Evolutionary conservation across 2,113 vertebrate species (phyloP).

Genomic region (Dermatemys mawii): DNA sequence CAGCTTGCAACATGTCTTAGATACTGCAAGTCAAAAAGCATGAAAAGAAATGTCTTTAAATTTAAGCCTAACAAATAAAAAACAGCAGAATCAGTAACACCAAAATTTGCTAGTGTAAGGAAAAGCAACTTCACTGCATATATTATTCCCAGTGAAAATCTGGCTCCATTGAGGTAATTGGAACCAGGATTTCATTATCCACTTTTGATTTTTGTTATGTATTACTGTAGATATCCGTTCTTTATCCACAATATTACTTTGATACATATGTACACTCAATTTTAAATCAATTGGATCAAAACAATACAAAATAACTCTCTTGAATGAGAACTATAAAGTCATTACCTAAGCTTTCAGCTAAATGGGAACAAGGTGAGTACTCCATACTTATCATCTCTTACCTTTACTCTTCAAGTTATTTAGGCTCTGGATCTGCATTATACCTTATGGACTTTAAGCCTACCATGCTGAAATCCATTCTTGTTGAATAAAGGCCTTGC

Average conservation of each 20-base stretch:
- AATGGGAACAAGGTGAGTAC: neutral
- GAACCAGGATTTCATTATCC: neutral
- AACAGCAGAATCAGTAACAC: conserved; percentile 1
- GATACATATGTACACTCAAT: neutral
- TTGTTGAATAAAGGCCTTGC: conserved; percentile 33
- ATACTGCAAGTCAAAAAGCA: neutral
- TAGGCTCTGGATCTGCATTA: neutral
- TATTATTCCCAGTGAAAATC: neutral
- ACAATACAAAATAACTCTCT: neutral
- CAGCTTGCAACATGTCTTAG: neutral
- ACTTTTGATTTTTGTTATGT: neutral
- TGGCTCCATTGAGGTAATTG: neutral
- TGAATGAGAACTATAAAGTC: neutral
- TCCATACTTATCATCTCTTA: neutral
- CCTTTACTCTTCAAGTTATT: neutral
- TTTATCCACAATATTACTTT: neutral
- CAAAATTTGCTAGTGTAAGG: neutral
- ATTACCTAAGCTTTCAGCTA: neutral
- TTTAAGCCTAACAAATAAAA: neutral
- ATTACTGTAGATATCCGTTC: neutral
- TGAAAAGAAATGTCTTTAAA: conserved; percentile 47
- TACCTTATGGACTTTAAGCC: conserved; percentile 43
- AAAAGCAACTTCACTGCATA: conserved; percentile 28
- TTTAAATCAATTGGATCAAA: conserved; percentile 11
- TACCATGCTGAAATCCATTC: conserved; percentile 10